These are phyloP conservation scores for Manis crassicaudata DNA, from an alignment of 2,797 vertebrate genomes.

Conservation along the genomic window DNA sequence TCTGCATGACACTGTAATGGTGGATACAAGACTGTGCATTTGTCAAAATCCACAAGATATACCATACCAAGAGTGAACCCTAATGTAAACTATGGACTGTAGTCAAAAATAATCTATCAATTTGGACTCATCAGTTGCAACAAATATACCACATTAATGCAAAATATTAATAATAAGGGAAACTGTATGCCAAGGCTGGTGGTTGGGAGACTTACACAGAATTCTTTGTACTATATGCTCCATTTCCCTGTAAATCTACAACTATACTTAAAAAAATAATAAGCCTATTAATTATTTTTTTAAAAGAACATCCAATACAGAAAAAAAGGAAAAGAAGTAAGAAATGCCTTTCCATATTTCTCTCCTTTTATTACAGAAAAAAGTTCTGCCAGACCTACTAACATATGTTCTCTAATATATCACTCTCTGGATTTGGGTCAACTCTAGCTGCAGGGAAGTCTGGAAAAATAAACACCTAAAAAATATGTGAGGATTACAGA, in stretches of 20 bases:
- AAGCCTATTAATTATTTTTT: neutral
- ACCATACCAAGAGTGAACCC: neutral
- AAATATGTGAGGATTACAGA: neutral
- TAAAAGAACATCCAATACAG: neutral
- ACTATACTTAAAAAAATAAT: neutral
- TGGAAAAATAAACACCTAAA: neutral
- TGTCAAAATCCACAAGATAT: neutral
- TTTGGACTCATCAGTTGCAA: neutral
- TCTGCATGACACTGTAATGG: neutral
- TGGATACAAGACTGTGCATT: neutral
- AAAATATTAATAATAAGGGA: neutral
- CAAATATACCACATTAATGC: neutral
- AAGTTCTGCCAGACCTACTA: neutral
- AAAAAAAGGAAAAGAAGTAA: neutral
- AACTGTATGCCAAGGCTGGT: neutral
- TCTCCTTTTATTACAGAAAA: conserved; percentile 11
- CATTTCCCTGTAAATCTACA: neutral
- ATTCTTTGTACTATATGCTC: neutral
- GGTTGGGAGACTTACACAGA: neutral
- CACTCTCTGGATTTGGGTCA: neutral
- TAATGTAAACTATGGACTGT: neutral
- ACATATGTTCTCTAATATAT: neutral
- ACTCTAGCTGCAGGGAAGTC: neutral
- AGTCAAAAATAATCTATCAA: neutral
- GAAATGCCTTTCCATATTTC: neutral